Percentiles rank a stretch among this genome's conserved stretches.
Conservation (phyloP, 2,888 invertebrate species). For the Mellilla xanthometata region DNA sequence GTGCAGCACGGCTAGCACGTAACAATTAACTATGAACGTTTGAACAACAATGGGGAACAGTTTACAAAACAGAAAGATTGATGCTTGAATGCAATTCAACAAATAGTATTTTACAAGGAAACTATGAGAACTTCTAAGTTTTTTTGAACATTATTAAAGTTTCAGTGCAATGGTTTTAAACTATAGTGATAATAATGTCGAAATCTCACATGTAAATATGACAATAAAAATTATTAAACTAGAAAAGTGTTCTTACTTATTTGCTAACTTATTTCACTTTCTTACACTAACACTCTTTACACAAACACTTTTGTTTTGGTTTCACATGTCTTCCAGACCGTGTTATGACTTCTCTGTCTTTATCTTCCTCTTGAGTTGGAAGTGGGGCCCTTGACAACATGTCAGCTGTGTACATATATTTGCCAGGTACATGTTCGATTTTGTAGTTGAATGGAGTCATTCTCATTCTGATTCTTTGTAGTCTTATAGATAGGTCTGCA, state of each 20-base stretch:
- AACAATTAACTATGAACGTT: not conserved
- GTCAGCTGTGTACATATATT: conserved; percentile 6
- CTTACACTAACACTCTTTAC: not conserved
- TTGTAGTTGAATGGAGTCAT: conserved; percentile 8
- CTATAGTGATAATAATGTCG: not conserved
- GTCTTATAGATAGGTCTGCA: conserved; percentile 1
- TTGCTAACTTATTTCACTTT: too few species aligned
- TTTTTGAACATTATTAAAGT: not conserved
- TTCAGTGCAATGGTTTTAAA: not conserved
- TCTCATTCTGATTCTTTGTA: conserved; percentile 9
- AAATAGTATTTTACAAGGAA: not conserved
- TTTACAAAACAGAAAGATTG: not conserved
- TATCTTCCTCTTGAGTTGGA: not conserved
- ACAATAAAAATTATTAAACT: not conserved
- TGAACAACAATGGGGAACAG: not conserved
- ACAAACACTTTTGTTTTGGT: not conserved
- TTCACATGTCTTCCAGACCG: not conserved
- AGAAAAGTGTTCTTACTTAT: not conserved
- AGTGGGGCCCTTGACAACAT: conserved; percentile 2
- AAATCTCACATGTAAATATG: not conserved
- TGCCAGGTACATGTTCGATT: conserved; percentile 8
- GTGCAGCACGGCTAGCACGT: not conserved
- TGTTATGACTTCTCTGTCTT: not conserved
- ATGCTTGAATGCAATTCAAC: not conserved
- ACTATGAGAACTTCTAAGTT: not conserved